These are phyloP conservation scores for Xylocampa areola DNA, from an alignment of 2,888 invertebrate species.

Conservation along the genomic window DNA sequence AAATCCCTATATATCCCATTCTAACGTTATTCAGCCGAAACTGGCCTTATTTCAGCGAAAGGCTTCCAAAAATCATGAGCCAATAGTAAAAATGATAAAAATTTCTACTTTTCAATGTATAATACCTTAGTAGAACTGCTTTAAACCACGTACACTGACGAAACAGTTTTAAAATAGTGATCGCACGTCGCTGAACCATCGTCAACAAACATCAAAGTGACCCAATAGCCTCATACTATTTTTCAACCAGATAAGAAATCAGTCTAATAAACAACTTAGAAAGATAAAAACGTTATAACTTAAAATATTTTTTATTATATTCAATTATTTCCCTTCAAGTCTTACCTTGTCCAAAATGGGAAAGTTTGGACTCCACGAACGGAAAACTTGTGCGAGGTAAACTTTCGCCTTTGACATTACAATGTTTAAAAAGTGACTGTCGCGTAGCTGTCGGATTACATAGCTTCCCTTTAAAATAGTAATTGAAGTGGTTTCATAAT, in stretches of 20 bases:
- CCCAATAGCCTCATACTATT: slow-evolving; percentile 38
- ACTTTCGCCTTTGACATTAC: slow-evolving; percentile 48
- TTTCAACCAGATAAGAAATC: slow-evolving; percentile 34
- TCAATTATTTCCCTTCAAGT: slow-evolving; percentile 6
- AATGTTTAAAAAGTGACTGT: slow-evolving; percentile 32
- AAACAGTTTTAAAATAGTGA: slow-evolving; percentile 32
- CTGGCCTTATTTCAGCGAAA: background rate
- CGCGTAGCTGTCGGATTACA: slow-evolving; percentile 20
- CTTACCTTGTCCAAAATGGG: slow-evolving; percentile 8
- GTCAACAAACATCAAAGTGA: slow-evolving; percentile 42
- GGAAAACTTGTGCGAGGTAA: slow-evolving; percentile 35
- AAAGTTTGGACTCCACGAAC: slow-evolving; percentile 21
- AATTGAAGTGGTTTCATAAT: no score
- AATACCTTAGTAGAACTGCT: slow-evolving; percentile 14
- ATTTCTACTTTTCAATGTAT: slow-evolving; percentile 22
- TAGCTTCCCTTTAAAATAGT: no score
- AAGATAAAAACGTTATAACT: slow-evolving; percentile 19
- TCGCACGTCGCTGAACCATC: slow-evolving; percentile 10
- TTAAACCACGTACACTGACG: slow-evolving; percentile 21
- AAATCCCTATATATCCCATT: background rate
- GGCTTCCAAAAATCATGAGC: background rate
- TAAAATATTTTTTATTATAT: background rate
- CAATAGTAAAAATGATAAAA: background rate
- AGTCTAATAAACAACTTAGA: slow-evolving; percentile 32
- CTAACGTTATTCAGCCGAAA: background rate